phyloP scores from a whole-genome alignment of 2,888 invertebrate genomes.

The Prosapia bicincta region DNA sequence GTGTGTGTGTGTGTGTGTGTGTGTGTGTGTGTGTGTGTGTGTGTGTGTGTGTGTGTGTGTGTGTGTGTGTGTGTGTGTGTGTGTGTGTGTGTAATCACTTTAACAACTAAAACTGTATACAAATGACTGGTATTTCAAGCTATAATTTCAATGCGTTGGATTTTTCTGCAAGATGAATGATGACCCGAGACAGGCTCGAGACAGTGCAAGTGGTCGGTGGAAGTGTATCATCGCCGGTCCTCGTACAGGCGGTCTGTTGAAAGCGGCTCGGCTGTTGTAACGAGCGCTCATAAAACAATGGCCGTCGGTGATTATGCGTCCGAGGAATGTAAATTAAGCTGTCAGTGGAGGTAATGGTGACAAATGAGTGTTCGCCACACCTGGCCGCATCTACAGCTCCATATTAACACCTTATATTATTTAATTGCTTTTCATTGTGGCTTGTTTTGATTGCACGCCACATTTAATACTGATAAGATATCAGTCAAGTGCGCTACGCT shows the following conservation, averaged over 20 bases:
- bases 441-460: neutral
- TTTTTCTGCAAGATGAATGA: too few relatives aligned
- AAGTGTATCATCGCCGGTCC: neutral
- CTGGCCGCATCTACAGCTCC: neutral
- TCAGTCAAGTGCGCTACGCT: too few relatives aligned
- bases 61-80: conserved; percentile 12
- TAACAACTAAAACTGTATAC: too few relatives aligned
- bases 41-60: conserved; percentile 4
- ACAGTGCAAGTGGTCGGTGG: neutral
- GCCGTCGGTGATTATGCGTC: neutral
- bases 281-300: conserved; percentile 13
- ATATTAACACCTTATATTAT: neutral
- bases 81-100: too few relatives aligned
- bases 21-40: too few relatives aligned
- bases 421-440: neutral
- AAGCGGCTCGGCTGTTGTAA: neutral
- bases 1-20: too few relatives aligned
- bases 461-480: neutral
- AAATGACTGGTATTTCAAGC: too few relatives aligned
- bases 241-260: neutral
- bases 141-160: too few relatives aligned
- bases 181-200: too few relatives aligned
- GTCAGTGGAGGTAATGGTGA: conserved; percentile 30
- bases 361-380: conserved; percentile 17
- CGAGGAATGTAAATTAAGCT: conserved; percentile 29